A percentile compares a stretch with the other conserved stretches of the same genome.
Evolutionary conservation across 2,888 invertebrate genomes (phyloP).

Genomic region (Portevinia maculata): DNA sequence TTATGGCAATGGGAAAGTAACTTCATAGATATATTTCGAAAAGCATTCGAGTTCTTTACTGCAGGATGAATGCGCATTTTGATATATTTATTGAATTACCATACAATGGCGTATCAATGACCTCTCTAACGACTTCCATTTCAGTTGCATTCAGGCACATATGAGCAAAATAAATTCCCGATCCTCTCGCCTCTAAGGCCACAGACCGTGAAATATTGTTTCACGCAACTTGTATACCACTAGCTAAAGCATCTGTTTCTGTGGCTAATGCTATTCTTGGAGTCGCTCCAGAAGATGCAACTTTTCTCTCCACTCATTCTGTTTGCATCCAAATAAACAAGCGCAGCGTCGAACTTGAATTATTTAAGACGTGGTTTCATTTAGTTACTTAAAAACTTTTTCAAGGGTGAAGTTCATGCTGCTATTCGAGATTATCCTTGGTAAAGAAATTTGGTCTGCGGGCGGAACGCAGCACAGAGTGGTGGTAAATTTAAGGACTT

Average conservation of each 20-base stretch:
- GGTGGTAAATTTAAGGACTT: conserved; percentile 67
- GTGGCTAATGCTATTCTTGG: conserved; percentile 57
- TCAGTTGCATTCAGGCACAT: conserved; percentile 15
- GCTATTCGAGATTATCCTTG: conserved; percentile 60
- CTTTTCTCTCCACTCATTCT: conserved; percentile 23
- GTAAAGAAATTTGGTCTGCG: conserved; percentile 41
- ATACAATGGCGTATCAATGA: conserved; percentile 22
- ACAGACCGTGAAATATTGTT: conserved; percentile 58
- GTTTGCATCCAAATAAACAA: conserved; percentile 52
- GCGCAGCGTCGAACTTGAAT: conserved; percentile 66
- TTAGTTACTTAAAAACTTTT: conserved; percentile 70
- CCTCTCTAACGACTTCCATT: conserved; percentile 29
- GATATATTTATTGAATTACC: conserved; percentile 1
- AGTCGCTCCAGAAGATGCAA: conserved; percentile 58
- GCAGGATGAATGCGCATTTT: background rate
- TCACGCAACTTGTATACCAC: conserved; percentile 47
- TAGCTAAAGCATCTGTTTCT: conserved; percentile 44
- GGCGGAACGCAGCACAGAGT: background rate
- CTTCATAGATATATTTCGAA: conserved; percentile 1
- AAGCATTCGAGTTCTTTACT: background rate
- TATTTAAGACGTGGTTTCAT: conserved; percentile 74
- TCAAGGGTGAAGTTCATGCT: conserved; percentile 71
- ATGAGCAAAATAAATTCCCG: conserved; percentile 33
- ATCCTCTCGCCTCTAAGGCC: conserved; percentile 40
- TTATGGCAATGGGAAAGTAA: conserved; percentile 41